Conservation (phyloP, 2,888 invertebrate species). For the Dioctria rufipes region DNA sequence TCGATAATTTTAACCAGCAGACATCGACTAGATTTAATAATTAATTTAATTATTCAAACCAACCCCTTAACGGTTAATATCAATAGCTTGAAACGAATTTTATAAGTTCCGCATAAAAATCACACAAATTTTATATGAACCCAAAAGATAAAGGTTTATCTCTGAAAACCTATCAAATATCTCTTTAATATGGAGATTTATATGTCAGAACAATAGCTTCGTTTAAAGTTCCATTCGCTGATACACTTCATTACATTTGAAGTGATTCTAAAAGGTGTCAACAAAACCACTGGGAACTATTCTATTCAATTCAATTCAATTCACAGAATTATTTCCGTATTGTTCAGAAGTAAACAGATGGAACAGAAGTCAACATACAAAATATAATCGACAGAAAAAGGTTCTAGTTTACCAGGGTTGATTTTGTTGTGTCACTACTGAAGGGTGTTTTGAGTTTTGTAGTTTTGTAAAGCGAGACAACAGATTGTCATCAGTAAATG, state of each 20-base stretch:
- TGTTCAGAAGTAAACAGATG: neutral
- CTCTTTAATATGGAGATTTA: slow-evolving; percentile 48
- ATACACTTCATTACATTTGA: slow-evolving; percentile 48
- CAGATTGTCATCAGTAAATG: slow-evolving; percentile 10
- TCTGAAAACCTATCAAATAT: slow-evolving; percentile 23
- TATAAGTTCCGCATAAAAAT: too few relatives aligned
- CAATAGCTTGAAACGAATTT: too few relatives aligned
- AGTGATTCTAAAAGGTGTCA: slow-evolving; percentile 28
- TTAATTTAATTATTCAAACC: too few relatives aligned
- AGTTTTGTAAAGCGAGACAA: slow-evolving; percentile 5
- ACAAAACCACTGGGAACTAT: slow-evolving; percentile 39
- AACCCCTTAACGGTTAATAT: too few relatives aligned
- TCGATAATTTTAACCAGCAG: too few relatives aligned
- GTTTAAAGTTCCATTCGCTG: slow-evolving; percentile 12
- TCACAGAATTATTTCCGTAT: slow-evolving; percentile 28
- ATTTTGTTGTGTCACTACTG: neutral
- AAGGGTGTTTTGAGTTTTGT: slow-evolving; percentile 12
- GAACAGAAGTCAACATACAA: neutral
- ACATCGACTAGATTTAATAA: too few relatives aligned
- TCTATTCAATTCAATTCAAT: neutral
- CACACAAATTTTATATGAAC: too few relatives aligned
- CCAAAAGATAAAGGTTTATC: slow-evolving; percentile 12
- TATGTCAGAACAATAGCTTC: slow-evolving; percentile 21
- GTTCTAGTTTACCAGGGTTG: neutral
- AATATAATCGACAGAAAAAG: neutral